Evolutionary conservation across 2,888 invertebrate species (phyloP), one percentile per base, ranked within the genome.

Genomic region (Synergus itoensis): DNA sequence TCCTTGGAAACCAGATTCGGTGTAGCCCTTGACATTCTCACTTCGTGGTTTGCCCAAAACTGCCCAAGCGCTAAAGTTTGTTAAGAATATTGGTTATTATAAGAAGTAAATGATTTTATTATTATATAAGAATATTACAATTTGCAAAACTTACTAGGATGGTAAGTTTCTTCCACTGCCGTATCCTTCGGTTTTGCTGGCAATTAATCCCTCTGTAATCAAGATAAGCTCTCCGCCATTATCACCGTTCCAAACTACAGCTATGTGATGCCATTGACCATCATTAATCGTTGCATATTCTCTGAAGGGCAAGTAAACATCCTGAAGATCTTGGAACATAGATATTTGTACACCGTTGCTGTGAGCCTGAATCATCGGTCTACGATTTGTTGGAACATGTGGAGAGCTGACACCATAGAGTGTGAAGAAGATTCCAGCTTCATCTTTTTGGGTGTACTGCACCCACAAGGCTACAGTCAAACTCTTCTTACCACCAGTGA

Each of bases 401-500:
- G 97, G 95, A 69, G 97, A 96, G 84, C 96, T 96, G 91, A 98
- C 98, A 83, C 96, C 96, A 91, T 98, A 99, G 7, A 99, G 94
- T 0, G 98, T 98, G 89, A 98, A 97, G 95, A 99, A 98, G 79
- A 97, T 97, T 84, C 99, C 99, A 81, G 96, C 96, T 92, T 98
- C 98, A 88, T 98, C 98, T 92, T 95, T 96, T 89, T 96, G 96
- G 0, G 97, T 96, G 89, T 98, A 99, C 91, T 98, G 98, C 0
- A 99, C 98, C 99, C 99, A 99, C 95, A 99, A 95, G 21, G 97
- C 98, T 77, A 99, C 94, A 0, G 98, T 98, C 45, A 99, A 92
- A 88, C 97, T 96, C 84, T 95, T 95, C 79, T 96, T 95, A 18
- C 95, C 94, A 4, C 95, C 95, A 16, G 96, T 96, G 86, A 96